phyloP scores from a whole-genome alignment of 2,113 vertebrate genomes.

The Erinaceus europaeus region DNA sequence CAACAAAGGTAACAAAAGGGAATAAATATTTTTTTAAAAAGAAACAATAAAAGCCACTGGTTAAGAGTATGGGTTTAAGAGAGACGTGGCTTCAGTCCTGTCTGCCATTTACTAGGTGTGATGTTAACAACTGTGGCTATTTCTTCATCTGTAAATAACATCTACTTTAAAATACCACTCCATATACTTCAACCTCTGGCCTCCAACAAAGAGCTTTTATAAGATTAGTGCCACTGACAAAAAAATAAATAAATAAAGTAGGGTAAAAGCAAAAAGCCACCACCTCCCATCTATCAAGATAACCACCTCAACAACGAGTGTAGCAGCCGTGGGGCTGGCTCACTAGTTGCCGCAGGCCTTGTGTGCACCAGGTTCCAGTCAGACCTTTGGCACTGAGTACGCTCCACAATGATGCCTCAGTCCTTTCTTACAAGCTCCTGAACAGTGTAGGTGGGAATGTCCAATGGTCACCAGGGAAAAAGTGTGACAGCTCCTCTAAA shows the following conservation, averaged over 20 bases:
- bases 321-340: no score
- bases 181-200: not conserved
- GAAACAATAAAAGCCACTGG: not conserved
- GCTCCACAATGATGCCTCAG: no score
- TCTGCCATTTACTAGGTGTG: not conserved
- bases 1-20: no score
- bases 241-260: not conserved
- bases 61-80: not conserved
- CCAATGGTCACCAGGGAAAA: not conserved
- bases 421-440: no score
- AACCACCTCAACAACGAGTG: not conserved
- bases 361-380: no score
- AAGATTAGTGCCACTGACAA: not conserved
- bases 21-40: no score
- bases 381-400: no score
- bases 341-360: no score
- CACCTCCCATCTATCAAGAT: not conserved
- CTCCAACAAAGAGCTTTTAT: not conserved
- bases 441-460: not conserved
- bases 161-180: not conserved
- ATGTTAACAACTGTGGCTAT: not conserved
- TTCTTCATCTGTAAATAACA: not conserved
- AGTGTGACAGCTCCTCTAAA: not conserved
- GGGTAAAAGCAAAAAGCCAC: constrained; percentile 5
- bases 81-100: not conserved